A percentile compares a stretch with the other conserved stretches of the same genome.
These are phyloP conservation scores for Tenualosa thibaudeaui DNA, from an alignment of 2,797 vertebrate genomes.

Conservation along the genomic window DNA sequence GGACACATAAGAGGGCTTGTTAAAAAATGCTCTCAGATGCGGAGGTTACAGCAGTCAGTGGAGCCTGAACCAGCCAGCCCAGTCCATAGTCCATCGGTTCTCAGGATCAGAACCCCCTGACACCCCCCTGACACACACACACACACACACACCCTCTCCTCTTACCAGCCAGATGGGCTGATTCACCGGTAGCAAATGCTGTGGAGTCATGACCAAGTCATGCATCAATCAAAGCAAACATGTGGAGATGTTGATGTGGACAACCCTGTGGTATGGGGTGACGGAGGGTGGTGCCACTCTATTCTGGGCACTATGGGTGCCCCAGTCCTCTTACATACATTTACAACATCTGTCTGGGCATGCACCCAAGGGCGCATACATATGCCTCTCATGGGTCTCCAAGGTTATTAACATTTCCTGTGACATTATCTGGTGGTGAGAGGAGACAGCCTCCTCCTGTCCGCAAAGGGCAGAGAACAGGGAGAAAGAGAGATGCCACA, in stretches of 20 bases:
- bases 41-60: neutral
- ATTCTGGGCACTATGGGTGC: neutral
- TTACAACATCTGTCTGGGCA: constrained; percentile 14
- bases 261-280: neutral
- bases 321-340: constrained; percentile 1
- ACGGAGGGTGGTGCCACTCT: neutral
- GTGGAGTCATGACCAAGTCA: neutral
- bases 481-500: neutral
- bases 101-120: neutral
- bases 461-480: constrained; percentile 7
- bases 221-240: neutral
- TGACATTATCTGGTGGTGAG: neutral
- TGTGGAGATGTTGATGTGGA: neutral
- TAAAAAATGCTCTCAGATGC: neutral
- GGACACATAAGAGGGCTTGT: neutral
- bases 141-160: too few relatives aligned
- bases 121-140: neutral
- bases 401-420: constrained; percentile 36
- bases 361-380: neutral
- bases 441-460: neutral
- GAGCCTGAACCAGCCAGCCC: too few relatives aligned
- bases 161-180: neutral
- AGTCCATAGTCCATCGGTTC: neutral
- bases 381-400: constrained; percentile 32
- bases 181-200: neutral